These are phyloP conservation scores for Danio kyathit DNA, from an alignment of 2,797 vertebrate species.

Conservation along the genomic window DNA sequence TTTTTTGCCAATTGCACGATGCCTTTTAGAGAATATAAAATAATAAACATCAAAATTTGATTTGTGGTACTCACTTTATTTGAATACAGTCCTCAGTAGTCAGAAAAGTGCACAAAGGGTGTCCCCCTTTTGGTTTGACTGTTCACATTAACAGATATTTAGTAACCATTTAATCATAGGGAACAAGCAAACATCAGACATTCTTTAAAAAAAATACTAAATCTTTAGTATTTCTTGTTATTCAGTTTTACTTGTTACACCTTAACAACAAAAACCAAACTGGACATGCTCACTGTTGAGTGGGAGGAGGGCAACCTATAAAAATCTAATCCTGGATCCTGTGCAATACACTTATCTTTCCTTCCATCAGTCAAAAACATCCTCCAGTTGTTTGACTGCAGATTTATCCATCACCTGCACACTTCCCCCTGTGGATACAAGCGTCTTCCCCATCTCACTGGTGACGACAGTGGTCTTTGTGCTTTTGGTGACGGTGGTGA, in stretches of 20 bases:
- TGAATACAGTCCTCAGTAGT: neutral
- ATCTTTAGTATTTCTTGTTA: neutral
- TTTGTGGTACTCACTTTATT: conserved; percentile 13
- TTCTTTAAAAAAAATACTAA: neutral
- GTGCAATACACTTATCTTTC: conserved; percentile 1
- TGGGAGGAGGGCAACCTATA: neutral
- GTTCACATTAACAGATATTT: neutral
- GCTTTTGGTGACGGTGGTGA: conserved; percentile 32
- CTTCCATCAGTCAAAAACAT: conserved; percentile 20
- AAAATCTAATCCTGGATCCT: neutral
- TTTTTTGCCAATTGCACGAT: neutral
- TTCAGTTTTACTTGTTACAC: neutral
- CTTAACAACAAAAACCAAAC: conserved; percentile 5
- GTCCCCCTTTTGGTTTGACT: neutral
- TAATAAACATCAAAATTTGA: neutral
- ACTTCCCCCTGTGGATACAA: neutral
- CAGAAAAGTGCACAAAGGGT: neutral
- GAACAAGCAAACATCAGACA: neutral
- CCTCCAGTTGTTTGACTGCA: conserved; percentile 13
- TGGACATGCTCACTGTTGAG: neutral
- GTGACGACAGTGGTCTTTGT: conserved; percentile 34
- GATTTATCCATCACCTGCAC: conserved; percentile 6
- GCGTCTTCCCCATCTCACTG: neutral
- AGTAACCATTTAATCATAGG: neutral
- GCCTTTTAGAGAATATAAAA: neutral